A percentile compares a stretch with the other conserved stretches of the same genome.
phyloP scores from a whole-genome alignment of 1,140 invertebrate genomes.

The Drosophila sturtevanti region DNA sequence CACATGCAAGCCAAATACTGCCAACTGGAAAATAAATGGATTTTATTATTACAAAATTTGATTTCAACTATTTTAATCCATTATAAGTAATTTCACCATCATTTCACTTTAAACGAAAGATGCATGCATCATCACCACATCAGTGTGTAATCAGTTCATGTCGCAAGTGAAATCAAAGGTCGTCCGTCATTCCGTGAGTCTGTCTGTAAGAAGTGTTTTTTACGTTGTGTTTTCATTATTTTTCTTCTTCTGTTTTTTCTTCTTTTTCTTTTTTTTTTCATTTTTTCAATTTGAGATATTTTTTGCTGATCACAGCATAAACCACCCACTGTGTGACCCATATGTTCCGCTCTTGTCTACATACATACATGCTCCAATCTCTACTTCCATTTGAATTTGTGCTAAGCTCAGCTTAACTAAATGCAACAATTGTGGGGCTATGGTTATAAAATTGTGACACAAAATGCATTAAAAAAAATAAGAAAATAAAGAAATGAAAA shows the following conservation, averaged over 20 bases:
- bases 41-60: background rate
- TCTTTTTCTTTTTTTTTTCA: background rate
- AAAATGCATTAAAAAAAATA: slow-evolving; percentile 1
- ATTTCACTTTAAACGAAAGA: slow-evolving; percentile 3
- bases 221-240: background rate
- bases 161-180: slow-evolving; percentile 30
- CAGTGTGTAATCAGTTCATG: slow-evolving; percentile 8
- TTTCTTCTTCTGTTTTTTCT: background rate
- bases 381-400: background rate
- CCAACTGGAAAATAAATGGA: background rate
- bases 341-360: slow-evolving; percentile 17
- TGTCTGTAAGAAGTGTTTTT: background rate
- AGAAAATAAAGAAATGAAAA: too few relatives aligned
- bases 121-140: slow-evolving; percentile 7
- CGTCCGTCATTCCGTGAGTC: background rate
- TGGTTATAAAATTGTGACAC: slow-evolving; percentile 7
- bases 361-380: slow-evolving; percentile 23
- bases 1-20: slow-evolving; percentile 7
- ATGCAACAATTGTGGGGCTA: background rate
- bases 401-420: background rate
- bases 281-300: too few relatives aligned
- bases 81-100: slow-evolving; percentile 11
- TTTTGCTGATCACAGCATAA: slow-evolving; percentile 17
- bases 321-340: slow-evolving; percentile 29
- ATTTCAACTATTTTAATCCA: background rate